phyloP scores from a whole-genome alignment of 2,888 invertebrate species.

The Cosmorhoe ocellata region DNA sequence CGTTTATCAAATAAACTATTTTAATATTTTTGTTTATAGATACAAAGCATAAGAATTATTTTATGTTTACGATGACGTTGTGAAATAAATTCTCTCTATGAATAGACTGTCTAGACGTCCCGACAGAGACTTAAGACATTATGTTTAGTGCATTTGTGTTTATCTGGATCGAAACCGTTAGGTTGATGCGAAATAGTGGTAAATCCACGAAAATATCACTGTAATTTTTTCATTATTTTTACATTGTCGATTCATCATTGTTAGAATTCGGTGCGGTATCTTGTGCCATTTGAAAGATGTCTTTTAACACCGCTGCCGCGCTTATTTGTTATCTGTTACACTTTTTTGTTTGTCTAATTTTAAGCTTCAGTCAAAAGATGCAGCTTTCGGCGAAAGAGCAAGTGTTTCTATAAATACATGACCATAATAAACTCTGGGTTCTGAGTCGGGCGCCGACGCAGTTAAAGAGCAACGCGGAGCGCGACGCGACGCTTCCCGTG shows the following conservation, averaged over 20 bases:
- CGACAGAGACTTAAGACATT: slow-evolving; percentile 5
- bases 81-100: slow-evolving; percentile 16
- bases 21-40: slow-evolving; percentile 12
- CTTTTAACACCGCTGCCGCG: no score
- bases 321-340: no score
- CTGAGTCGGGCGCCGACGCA: slow-evolving; percentile 49
- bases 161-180: slow-evolving; percentile 1
- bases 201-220: no score
- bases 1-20: slow-evolving; percentile 22
- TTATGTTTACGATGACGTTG: slow-evolving; percentile 16
- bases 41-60: slow-evolving; percentile 10
- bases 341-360: no score
- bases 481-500: slow-evolving; percentile 36
- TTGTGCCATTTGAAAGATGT: no score
- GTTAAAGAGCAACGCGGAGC: slow-evolving; percentile 60
- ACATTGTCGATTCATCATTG: no score
- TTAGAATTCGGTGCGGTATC: no score
- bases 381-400: slow-evolving; percentile 30
- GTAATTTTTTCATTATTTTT: not conserved
- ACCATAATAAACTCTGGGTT: slow-evolving; percentile 49
- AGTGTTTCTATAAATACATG: slow-evolving; percentile 65
- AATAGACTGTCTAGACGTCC: slow-evolving; percentile 41
- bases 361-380: slow-evolving; percentile 12
- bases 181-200: not conserved
- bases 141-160: slow-evolving; percentile 9